Percentiles rank a stretch among this genome's conserved stretches.
Evolutionary conservation across 2,888 invertebrate genomes (phyloP).

Genomic region (Stenichneumon culpator): DNA sequence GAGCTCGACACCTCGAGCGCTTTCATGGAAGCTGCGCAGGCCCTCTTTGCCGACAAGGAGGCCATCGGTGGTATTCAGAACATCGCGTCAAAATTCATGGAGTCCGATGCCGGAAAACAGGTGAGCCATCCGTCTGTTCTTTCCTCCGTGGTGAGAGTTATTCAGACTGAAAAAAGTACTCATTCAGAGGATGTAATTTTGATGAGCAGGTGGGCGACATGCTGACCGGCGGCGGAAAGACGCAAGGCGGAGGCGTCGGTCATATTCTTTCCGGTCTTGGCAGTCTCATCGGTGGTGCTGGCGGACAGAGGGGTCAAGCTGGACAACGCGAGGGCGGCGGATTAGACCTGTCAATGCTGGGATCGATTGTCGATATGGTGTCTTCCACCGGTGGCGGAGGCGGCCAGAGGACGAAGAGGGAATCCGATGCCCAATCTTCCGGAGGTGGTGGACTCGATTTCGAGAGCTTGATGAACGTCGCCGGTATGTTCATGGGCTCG

Average conservation of each 20-base stretch:
- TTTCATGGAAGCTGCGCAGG: conserved; percentile 89
- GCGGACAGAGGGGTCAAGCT: conserved; percentile 65
- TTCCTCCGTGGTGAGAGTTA: background rate
- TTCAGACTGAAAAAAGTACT: background rate
- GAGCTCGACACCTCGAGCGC: conserved; percentile 88
- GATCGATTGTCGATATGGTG: conserved; percentile 74
- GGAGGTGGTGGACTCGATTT: conserved; percentile 75
- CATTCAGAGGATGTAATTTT: background rate
- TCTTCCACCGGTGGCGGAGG: conserved; percentile 54
- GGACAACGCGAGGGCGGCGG: conserved; percentile 69
- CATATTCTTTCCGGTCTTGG: conserved; percentile 82
- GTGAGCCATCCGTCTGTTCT: conserved; percentile 76
- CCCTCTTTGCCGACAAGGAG: conserved; percentile 89
- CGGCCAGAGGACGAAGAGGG: conserved; percentile 61
- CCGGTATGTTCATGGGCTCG: conserved; percentile 77
- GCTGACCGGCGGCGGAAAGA: conserved; percentile 71
- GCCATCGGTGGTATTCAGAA: conserved; percentile 88
- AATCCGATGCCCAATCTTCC: conserved; percentile 54
- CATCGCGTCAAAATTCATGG: conserved; percentile 89
- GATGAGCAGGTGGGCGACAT: conserved; percentile 72
- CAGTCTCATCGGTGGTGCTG: conserved; percentile 76
- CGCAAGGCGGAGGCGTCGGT: conserved; percentile 75
- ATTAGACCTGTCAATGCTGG: conserved; percentile 77
- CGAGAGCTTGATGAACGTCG: conserved; percentile 78
- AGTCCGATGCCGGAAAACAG: conserved; percentile 89